Evolutionary conservation across 2,113 vertebrate species (phyloP), one percentile per base, ranked within the genome.

Genomic region (Heterochromis multidens): DNA sequence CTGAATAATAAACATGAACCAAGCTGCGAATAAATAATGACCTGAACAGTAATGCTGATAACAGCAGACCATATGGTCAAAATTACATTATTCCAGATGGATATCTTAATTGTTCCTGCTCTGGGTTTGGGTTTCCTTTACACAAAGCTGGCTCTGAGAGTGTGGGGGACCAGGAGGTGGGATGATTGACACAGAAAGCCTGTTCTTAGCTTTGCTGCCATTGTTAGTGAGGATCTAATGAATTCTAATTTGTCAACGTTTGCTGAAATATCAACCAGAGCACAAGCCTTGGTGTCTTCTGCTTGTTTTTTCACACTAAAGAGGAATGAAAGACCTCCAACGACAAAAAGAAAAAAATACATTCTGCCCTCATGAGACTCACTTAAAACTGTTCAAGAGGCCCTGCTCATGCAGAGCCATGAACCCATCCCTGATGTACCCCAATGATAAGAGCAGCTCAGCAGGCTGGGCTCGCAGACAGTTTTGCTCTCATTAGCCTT

Each of bases 1-100:
- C 84, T 65, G 80, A 93, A 92, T 85, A 91, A 87, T 88, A 91
- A 88, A 90, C 85, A 89, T 14, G 14, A 6, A 58, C 0, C 65
- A 81, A 70, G 84, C 88, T 88, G 86, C n/a, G 83, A 82, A 86
- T 88, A 88, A 92, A 88, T 84, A 83, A 88, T 85, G 83, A 83
- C 37, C 65, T 16, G 25, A 72, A 29, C 40, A 7, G 27, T 54
- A 62, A 25, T 2, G 52, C 40, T 77, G 86, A 89, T 87, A 85
- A 89, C 57, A 49, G 85, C 90, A 85, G 77, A 93, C 93, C 93
- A 94, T 88, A 89, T 92, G 94, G 86, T 72, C 67, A 0, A 72
- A 74, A 74, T 54, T 1, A 94, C 90, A 91, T 85, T 89, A 94
- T 94, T 95, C 95, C 93, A 94, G 79, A 92, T 94, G 94, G 92